Evolutionary conservation across 2,113 vertebrate genomes (phyloP), one percentile per base, ranked within the genome.

Genomic region (Ceyx cyanopectus): DNA sequence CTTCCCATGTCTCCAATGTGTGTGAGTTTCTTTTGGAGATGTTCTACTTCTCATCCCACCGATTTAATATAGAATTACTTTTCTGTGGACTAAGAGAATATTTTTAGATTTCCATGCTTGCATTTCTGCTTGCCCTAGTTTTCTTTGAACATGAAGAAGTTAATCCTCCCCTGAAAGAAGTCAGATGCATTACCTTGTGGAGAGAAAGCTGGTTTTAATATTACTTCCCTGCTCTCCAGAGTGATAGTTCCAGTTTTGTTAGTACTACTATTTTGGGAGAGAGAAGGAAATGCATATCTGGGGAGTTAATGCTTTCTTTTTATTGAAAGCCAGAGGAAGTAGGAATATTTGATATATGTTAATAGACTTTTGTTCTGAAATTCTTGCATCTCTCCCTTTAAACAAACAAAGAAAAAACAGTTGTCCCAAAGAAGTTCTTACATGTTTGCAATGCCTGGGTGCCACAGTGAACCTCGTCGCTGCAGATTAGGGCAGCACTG

Each of bases 121-220:
- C 45, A 32, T 92, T 89, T 91, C 79, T 91, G 46, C 51, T 92
- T 89, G 51, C 37, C 51, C 63, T 91, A 73, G 62, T 89, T 95
- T 91, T 91, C 67, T 95, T 85, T 87, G 81, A 92, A 77, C 63
- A 30, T 29, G 72, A 89, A 73, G 79, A 83, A 85, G 75, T 82
- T 89, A 94, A 92, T 95, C 63, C 32, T 85, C 7, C 32, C n/a
- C 60, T 82, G 67, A 85, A 95, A 91, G 75, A 62, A 85, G 50
- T 40, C 43, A 18, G 45, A 29, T 80, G 75, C 17, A n/a, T 87
- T 91, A 81, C 81, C 81, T 92, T 80, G 75, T 51, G 41, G 50
- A 81, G 37, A 46, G 85, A 82, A 91, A 85, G 85, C 75, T 66
- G 56, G 46, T 27, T 85, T 91, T 74, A 77, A 74, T 89, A 80